These are phyloP conservation scores for Podilymbus podiceps DNA, from an alignment of 2,113 vertebrate species.

Conservation along the genomic window DNA sequence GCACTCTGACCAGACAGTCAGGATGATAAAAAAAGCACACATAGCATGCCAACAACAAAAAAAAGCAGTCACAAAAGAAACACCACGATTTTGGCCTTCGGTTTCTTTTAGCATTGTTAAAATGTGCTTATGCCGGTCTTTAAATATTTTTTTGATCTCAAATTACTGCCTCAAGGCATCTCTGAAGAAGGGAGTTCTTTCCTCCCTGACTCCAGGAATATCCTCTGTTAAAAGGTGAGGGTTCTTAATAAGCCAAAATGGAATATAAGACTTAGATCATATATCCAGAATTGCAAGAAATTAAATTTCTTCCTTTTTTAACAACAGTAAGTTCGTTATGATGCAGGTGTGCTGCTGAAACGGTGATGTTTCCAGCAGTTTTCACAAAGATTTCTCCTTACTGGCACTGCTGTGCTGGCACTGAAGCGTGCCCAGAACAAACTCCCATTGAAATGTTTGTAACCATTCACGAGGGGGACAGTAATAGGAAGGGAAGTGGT, in stretches of 20 bases:
- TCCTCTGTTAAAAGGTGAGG: neutral
- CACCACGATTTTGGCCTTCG: neutral
- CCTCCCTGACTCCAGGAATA: neutral
- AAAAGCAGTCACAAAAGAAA: neutral
- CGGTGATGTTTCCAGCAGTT: constrained; percentile 12
- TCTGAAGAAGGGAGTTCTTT: neutral
- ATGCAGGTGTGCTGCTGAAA: constrained; percentile 50
- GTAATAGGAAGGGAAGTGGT: neutral
- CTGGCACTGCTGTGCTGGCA: neutral
- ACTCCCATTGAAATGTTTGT: neutral
- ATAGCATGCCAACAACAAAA: neutral
- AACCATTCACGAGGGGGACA: neutral
- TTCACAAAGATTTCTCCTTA: constrained; percentile 7
- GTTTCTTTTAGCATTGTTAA: constrained; percentile 41
- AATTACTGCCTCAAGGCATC: neutral
- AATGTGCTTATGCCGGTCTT: neutral
- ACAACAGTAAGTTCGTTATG: neutral
- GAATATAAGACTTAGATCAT: neutral
- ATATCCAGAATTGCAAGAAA: neutral
- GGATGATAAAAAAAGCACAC: neutral
- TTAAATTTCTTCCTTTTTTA: constrained; percentile 51
- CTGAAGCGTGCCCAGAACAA: accelerated
- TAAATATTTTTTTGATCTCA: constrained; percentile 19
- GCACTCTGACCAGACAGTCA: neutral
- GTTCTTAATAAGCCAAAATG: neutral